Evolutionary conservation across 2,113 vertebrate species (phyloP).

Genomic region (Calonectris borealis): DNA sequence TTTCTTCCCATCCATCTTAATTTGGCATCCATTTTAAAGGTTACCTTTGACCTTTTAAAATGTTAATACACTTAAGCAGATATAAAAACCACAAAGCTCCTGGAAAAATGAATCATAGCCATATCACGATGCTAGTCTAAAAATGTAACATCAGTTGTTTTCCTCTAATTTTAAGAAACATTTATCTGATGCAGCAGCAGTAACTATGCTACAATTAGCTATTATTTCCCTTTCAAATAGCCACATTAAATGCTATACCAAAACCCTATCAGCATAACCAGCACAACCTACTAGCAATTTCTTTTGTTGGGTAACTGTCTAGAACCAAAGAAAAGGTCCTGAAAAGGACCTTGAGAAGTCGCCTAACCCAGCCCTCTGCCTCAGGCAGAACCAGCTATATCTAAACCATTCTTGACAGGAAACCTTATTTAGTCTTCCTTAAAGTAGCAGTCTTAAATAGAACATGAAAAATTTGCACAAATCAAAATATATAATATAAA

Average conservation of each 20-base stretch:
- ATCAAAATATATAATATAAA: background rate
- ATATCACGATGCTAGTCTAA: background rate
- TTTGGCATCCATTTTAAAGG: constrained; percentile 65
- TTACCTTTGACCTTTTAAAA: constrained; percentile 68
- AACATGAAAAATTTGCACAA: background rate
- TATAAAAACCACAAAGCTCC: constrained; percentile 56
- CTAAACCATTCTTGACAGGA: constrained; percentile 29
- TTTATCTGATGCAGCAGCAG: background rate
- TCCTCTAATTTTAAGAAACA: background rate
- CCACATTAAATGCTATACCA: background rate
- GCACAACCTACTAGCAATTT: background rate
- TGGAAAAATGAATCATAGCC: constrained; percentile 48
- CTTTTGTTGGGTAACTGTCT: background rate
- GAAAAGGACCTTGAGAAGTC: background rate
- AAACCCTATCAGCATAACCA: background rate
- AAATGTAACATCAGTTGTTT: constrained; percentile 31
- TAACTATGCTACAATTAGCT: background rate
- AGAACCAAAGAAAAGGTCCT: background rate
- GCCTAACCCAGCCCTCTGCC: background rate
- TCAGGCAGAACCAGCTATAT: background rate
- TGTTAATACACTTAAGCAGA: constrained; percentile 64
- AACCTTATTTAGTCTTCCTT: constrained; percentile 1
- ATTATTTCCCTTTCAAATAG: background rate
- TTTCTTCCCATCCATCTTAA: constrained; percentile 66
- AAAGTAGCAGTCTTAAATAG: background rate